phyloP scores from a whole-genome alignment of 2,888 invertebrate genomes.

The Zaprionus bogoriensis region DNA sequence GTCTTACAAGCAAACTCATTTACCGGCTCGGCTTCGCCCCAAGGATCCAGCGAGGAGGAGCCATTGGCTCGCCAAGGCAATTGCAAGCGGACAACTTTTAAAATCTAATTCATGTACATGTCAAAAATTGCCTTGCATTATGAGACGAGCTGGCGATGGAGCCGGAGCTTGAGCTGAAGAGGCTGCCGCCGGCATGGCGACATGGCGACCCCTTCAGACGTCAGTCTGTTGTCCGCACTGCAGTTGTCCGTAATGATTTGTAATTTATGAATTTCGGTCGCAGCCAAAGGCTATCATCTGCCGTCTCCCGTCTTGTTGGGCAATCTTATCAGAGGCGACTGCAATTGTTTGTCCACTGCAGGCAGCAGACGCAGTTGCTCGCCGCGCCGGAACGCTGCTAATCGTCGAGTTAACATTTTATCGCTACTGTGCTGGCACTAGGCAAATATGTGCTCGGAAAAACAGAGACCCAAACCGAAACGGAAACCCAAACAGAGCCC shows the following conservation, averaged over 20 bases:
- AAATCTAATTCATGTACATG: slow-evolving; percentile 80
- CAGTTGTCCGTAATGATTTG: slow-evolving; percentile 75
- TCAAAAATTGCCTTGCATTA: slow-evolving; percentile 73
- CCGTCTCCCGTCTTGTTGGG: slow-evolving; percentile 22
- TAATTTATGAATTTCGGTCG: slow-evolving; percentile 76
- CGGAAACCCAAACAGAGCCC: background rate
- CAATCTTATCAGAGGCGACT: slow-evolving; percentile 56
- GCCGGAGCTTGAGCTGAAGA: too few relatives aligned
- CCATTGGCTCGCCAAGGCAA: too few relatives aligned
- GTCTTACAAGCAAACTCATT: slow-evolving; percentile 67
- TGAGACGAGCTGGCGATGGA: too few relatives aligned
- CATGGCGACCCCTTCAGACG: too few relatives aligned
- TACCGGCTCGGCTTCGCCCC: slow-evolving; percentile 47
- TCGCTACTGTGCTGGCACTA: slow-evolving; percentile 77
- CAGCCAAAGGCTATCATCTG: slow-evolving; percentile 60
- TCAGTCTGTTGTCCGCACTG: too few relatives aligned
- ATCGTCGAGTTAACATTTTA: slow-evolving; percentile 77
- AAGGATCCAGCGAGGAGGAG: too few relatives aligned
- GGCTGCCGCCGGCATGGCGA: slow-evolving; percentile 54
- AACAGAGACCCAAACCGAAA: slow-evolving; percentile 4
- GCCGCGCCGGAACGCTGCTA: slow-evolving; percentile 49
- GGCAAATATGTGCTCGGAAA: slow-evolving; percentile 67
- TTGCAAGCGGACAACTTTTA: slow-evolving; percentile 51
- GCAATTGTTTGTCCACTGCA: slow-evolving; percentile 70
- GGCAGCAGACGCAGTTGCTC: slow-evolving; percentile 43